A percentile compares a stretch with the other conserved stretches of the same genome.
phyloP scores from a whole-genome alignment of 2,113 vertebrate species.

The Tiliqua scincoides region DNA sequence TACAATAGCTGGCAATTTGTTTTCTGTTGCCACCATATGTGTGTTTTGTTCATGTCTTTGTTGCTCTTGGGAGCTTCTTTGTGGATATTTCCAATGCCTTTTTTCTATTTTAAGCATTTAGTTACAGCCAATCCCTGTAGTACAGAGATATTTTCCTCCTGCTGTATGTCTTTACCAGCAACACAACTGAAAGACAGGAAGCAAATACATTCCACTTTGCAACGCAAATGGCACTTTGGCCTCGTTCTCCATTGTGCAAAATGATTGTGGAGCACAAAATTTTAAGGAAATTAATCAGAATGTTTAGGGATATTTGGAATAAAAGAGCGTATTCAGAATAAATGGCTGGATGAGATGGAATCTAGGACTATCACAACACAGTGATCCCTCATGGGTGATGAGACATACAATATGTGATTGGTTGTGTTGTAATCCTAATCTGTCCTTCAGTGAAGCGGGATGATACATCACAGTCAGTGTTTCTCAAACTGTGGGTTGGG shows the following conservation, averaged over 20 bases:
- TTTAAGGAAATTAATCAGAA: constrained; percentile 1
- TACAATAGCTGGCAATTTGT: constrained; percentile 75
- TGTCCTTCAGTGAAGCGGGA: neutral
- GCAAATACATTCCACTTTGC: neutral
- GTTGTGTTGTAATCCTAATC: neutral
- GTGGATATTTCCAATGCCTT: constrained; percentile 58
- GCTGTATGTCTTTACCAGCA: constrained; percentile 48
- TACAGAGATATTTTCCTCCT: constrained; percentile 11
- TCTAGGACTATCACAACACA: neutral
- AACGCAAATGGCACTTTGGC: neutral
- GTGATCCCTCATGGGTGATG: neutral
- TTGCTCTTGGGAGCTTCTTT: constrained; percentile 64
- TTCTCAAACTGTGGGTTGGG: no score
- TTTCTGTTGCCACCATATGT: constrained; percentile 58
- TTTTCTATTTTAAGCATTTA: constrained; percentile 48
- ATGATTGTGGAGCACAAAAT: neutral
- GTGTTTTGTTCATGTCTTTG: constrained; percentile 60
- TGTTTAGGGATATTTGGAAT: neutral
- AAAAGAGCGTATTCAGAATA: neutral
- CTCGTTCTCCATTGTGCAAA: neutral
- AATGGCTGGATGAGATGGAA: neutral
- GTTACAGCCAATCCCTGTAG: constrained; percentile 26
- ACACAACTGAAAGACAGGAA: constrained; percentile 29
- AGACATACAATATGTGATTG: neutral
- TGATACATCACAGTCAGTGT: neutral